phyloP scores from a whole-genome alignment of 2,888 invertebrate species.

The Adela reaumurella region DNA sequence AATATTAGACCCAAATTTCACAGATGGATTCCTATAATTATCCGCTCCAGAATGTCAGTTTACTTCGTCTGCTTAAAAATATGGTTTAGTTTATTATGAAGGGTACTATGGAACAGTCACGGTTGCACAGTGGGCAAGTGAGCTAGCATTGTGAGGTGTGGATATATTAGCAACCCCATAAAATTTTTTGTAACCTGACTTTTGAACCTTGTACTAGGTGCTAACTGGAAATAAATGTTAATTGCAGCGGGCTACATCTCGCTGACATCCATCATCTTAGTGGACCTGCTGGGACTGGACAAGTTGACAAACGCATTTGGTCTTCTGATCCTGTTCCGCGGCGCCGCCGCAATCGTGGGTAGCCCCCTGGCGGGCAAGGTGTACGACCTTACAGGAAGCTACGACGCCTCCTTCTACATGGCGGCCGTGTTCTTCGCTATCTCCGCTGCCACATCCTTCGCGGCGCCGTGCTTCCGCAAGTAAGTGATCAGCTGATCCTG shows the following conservation, averaged over 20 bases:
- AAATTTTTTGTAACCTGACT: no score
- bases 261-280: slow-evolving; percentile 94
- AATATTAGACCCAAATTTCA: no score
- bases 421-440: slow-evolving; percentile 85
- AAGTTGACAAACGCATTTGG: slow-evolving; percentile 97
- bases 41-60: no score
- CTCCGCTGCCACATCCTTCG: slow-evolving; percentile 80
- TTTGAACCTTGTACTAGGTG: no score
- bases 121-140: no score
- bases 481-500: slow-evolving; percentile 71
- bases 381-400: slow-evolving; percentile 82
- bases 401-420: slow-evolving; percentile 88
- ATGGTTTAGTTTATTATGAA: no score
- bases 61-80: no score
- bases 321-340: slow-evolving; percentile 90
- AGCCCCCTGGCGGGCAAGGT: slow-evolving; percentile 84
- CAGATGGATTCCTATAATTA: no score
- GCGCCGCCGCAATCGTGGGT: slow-evolving; percentile 87
- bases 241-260: slow-evolving; percentile 91
- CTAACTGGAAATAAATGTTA: no score
- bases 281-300: slow-evolving; percentile 92
- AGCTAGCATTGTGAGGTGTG: no score
- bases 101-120: no score
- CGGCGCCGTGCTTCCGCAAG: slow-evolving; percentile 67
- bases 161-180: no score